phyloP scores from a whole-genome alignment of 2,888 invertebrate species.

The Oxyscelio sp. region DNA sequence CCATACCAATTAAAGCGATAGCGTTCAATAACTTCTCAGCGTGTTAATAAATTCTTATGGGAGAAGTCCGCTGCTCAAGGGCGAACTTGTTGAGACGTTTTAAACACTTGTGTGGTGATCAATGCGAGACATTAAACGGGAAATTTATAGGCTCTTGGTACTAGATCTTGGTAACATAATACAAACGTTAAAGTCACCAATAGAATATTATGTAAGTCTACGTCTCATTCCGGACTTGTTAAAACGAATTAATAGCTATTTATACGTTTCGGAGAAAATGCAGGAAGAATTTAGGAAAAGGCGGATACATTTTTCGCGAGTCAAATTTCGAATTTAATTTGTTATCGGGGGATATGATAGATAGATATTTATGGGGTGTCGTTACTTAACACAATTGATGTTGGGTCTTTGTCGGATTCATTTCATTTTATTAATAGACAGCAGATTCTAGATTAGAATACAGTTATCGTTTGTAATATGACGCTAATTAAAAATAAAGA shows the following conservation, averaged over 20 bases:
- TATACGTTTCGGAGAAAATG: slow-evolving; percentile 49
- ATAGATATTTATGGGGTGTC: background rate
- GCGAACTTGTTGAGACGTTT: slow-evolving; percentile 68
- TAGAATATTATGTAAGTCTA: slow-evolving; percentile 64
- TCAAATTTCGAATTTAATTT: slow-evolving; percentile 22
- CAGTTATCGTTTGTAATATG: background rate
- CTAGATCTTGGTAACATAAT: slow-evolving; percentile 53
- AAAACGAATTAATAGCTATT: slow-evolving; percentile 65
- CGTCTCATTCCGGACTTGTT: slow-evolving; percentile 45
- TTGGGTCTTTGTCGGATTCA: background rate
- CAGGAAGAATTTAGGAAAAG: slow-evolving; percentile 39
- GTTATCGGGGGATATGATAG: background rate
- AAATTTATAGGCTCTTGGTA: slow-evolving; percentile 62
- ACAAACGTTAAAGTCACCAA: slow-evolving; percentile 64
- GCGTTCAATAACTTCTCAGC: slow-evolving; percentile 55
- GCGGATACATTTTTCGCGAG: background rate
- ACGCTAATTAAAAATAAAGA: slow-evolving; percentile 35
- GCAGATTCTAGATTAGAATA: background rate
- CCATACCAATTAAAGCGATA: slow-evolving; percentile 51
- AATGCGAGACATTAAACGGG: slow-evolving; percentile 71
- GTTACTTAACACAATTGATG: background rate
- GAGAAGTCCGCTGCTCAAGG: slow-evolving; percentile 53
- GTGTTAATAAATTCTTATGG: slow-evolving; percentile 66
- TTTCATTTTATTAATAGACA: slow-evolving; percentile 4
- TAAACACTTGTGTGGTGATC: slow-evolving; percentile 67